Evolutionary conservation across 2,113 vertebrate species (phyloP), one percentile per base, ranked within the genome.

Genomic region (Sporophila hypoxantha): DNA sequence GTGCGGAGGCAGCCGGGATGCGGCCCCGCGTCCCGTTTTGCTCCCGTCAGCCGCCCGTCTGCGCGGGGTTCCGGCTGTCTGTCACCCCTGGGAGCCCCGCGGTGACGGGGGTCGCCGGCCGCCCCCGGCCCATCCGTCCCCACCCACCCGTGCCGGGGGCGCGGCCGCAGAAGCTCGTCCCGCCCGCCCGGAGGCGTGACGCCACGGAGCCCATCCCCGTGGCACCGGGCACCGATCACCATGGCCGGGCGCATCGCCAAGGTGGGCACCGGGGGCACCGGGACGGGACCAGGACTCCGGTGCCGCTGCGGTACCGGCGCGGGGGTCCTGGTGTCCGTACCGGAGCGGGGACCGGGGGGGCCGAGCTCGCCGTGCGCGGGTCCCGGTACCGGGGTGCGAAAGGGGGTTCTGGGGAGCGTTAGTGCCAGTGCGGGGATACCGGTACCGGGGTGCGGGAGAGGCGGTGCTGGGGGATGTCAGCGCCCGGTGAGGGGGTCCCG

Each of bases 191-290:
- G 27, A 26, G 65, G 77, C 25, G 56, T 36, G 42, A 13, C 19
- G 20, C 17, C 23, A 7, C 37, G 12, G 13, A 37, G 44, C 46
- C 44, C 75, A 17, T 27, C 65, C 53, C 76, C 6, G 23, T 14
- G 27, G 18, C 55, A 20, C n/a, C 1, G 67, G 61, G 34, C 53
- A 2, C 3, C 0, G 52, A 2, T 8, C 17, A 22, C 68, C 68
- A 82, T 85, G 84, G 65, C 77, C 11, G 16, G 9, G 19, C 73
- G 88, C 25, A 49, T 94, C 59, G 59, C 85, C n/a, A 12, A 19
- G 92, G 90, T 90, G 62, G 70, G 41, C 22, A 17, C 10, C 37
- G 50, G 29, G 11, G 67, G 3, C 32, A 20, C 30, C 9, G 17
- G 14, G 9, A 26, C 23, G 2, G 19, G 15, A 21, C 19, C 8